Evolutionary conservation across 2,113 vertebrate genomes (phyloP), one percentile per base, ranked within the genome.

Genomic region (Tupaia chinensis): DNA sequence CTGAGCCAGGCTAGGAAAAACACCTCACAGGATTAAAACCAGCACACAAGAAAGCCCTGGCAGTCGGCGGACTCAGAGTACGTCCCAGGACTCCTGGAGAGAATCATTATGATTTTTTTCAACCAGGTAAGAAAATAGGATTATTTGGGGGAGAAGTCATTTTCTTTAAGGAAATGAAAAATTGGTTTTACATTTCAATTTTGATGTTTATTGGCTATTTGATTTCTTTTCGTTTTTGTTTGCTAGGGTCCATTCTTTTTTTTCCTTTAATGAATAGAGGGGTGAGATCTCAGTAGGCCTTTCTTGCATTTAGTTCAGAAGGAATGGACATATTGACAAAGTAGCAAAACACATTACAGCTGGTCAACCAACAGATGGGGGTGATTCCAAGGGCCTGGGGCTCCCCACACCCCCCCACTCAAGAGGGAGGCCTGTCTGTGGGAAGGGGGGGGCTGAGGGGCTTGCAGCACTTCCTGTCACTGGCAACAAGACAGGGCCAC

Each of bases 141-240:
- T 91, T 82, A 87, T 91, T 93, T 61, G 27, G 14, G 1, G 32
- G 56, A 20, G 14, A 68, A 74, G 13, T 22, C 2, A 10, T 63
- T 81, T 84, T 72, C 56, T 68, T 54, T 63, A 95, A 68, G 34
- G 11, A 96, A 95, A 69, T 74, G 8, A 90, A 95, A 85, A 27
- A 90, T 32, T 17, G 77, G 82, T 94, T 86, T 94, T 60, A 74
- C 17, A 56, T 69, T 87, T 17, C 7, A 56, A 54, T 70, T 56
- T 54, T 83, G 10, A 82, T 44, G 73, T 66, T 54, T 73, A 65
- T 56, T 70, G n/a, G 1, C 29, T 77, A 72, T 90, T 90, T 87
- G 81, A 92, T 87, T 92, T 85, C 29, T 85, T 66, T 91, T 65
- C 10, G 25, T 12, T 19, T 80, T 92, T 70, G 2, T 56, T 66